phyloP scores from a whole-genome alignment of 1,140 invertebrate species.

The Antheraea pernyi region DNA sequence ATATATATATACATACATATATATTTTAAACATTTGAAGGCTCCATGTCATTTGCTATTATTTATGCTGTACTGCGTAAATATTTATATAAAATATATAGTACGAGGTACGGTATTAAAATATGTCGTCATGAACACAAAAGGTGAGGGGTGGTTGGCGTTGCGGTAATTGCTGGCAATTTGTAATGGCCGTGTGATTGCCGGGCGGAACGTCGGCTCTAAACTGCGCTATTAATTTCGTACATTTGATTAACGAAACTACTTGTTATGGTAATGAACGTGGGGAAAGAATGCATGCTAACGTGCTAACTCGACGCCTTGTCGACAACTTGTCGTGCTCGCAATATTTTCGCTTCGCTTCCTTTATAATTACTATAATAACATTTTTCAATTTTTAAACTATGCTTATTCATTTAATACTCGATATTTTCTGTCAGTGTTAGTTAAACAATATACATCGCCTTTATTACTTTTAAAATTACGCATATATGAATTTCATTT shows the following conservation, averaged over 20 bases:
- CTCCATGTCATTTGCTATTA: background rate
- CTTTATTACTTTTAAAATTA: too few species aligned
- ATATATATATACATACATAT: too few species aligned
- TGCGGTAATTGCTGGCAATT: constrained; percentile 75
- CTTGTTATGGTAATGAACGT: constrained; percentile 77
- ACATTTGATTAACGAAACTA: constrained; percentile 79
- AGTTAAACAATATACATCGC: too few species aligned
- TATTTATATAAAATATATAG: background rate
- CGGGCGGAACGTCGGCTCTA: constrained; percentile 70
- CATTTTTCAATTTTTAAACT: constrained; percentile 31
- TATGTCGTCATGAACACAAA: constrained; percentile 46
- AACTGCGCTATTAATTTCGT: constrained; percentile 77
- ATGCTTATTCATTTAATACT: too few species aligned
- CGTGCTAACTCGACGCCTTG: constrained; percentile 68
- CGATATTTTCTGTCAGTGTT: too few species aligned
- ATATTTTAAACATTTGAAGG: background rate
- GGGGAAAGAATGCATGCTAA: constrained; percentile 74
- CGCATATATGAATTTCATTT: too few species aligned
- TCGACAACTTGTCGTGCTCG: constrained; percentile 71
- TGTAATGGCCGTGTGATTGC: constrained; percentile 74
- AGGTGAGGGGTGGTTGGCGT: constrained; percentile 48
- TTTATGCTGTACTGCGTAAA: background rate
- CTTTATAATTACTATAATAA: constrained; percentile 58
- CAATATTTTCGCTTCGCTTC: constrained; percentile 66
- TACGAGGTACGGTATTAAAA: constrained; percentile 45